Percentiles rank a stretch among this genome's conserved stretches.
These are phyloP conservation scores for Acleris emargana DNA, from an alignment of 2,888 invertebrate species.

Conservation along the genomic window DNA sequence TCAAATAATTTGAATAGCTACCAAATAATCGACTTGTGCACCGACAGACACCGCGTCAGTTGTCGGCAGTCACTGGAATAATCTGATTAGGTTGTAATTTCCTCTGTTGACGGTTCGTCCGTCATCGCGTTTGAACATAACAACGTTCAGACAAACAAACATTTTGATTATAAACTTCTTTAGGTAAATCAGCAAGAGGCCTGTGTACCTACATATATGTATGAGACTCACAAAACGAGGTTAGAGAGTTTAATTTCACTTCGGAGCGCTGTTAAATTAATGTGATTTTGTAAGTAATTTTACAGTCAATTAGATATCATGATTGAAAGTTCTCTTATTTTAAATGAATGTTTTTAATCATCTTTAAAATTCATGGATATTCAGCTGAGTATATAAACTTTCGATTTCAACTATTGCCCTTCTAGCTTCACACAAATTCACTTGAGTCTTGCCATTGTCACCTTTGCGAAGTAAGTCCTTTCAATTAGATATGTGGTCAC, in stretches of 20 bases:
- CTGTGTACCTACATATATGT: too few relatives aligned
- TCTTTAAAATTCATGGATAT: too few relatives aligned
- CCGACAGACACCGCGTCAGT: slow-evolving; percentile 48
- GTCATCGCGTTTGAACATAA: slow-evolving; percentile 46
- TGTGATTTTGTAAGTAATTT: too few relatives aligned
- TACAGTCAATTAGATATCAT: too few relatives aligned
- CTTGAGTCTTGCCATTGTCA: slow-evolving; percentile 21
- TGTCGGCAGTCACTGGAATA: slow-evolving; percentile 65
- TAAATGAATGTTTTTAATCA: too few relatives aligned
- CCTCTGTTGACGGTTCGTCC: slow-evolving; percentile 59
- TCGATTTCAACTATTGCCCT: background rate
- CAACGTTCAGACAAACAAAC: slow-evolving; percentile 43
- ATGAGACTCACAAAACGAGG: too few relatives aligned
- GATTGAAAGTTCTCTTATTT: too few relatives aligned
- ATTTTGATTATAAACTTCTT: slow-evolving; percentile 47
- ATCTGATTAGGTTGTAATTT: slow-evolving; percentile 77
- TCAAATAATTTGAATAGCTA: slow-evolving; percentile 26
- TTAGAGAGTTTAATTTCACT: too few relatives aligned
- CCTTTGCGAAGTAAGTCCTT: slow-evolving; percentile 38
- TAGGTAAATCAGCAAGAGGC: slow-evolving; percentile 6
- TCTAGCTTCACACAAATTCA: slow-evolving; percentile 5
- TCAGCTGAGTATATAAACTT: background rate
- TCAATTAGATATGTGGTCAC: slow-evolving; percentile 60
- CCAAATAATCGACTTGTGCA: slow-evolving; percentile 34
- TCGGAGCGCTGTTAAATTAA: too few relatives aligned